A percentile compares a stretch with the other conserved stretches of the same genome.
These are phyloP conservation scores for Promerops cafer DNA, from an alignment of 2,113 vertebrate genomes.

Conservation along the genomic window DNA sequence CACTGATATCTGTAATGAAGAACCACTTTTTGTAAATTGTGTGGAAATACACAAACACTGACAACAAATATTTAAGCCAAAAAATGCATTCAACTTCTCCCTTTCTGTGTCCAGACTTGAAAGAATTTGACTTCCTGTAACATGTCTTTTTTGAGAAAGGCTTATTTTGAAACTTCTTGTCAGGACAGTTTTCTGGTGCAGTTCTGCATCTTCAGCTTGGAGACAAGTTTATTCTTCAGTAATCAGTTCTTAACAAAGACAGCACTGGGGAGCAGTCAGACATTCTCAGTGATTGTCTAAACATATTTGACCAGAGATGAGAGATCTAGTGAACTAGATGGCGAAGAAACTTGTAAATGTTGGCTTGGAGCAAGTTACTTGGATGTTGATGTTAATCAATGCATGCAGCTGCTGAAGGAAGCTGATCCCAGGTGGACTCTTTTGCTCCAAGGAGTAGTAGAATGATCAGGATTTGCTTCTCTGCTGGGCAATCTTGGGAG, in stretches of 20 bases:
- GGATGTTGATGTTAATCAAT: neutral
- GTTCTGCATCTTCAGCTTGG: neutral
- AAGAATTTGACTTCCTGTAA: neutral
- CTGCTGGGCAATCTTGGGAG: neutral
- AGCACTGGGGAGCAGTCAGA: neutral
- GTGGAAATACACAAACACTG: neutral
- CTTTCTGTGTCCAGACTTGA: neutral
- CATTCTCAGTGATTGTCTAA: neutral
- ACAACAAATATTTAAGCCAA: neutral
- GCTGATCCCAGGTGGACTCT: neutral
- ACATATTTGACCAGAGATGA: neutral
- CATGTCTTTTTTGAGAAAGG: neutral
- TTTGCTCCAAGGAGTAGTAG: neutral
- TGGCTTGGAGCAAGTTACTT: neutral
- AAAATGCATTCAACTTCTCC: neutral
- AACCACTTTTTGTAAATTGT: neutral
- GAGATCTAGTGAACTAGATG: neutral
- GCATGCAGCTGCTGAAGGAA: neutral
- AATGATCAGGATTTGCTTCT: neutral
- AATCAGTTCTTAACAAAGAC: neutral
- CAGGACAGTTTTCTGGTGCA: neutral
- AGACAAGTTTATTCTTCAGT: neutral
- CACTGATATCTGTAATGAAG: neutral
- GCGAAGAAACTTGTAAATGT: neutral
- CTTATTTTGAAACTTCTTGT: neutral